Base-by-base conservation (phyloP, 64 coral and sea anemone genomes). In the Exaiptasia diaphana region DNA sequence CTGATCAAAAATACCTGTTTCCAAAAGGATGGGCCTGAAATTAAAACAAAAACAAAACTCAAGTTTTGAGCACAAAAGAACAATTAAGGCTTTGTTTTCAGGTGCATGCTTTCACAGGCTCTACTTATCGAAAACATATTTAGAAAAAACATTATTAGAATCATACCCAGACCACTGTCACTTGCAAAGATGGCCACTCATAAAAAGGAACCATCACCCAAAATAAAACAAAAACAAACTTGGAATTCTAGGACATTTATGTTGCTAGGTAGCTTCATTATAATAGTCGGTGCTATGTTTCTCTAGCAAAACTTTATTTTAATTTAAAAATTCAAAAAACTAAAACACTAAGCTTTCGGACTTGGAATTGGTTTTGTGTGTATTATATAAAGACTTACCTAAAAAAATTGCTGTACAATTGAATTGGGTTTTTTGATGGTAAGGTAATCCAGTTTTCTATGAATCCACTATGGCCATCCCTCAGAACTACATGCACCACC, bases 361-460 rank as follows among this genome's bases (percentile, higher is more conserved):
- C n/a, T n/a, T n/a, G n/a, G n/a, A n/a, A n/a, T 6, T 34, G 4
- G 25, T 20, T 50, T 74, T 34, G 0, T 44, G 41, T 74, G 71
- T 5, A 44, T 74, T 74, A 34, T 74, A 44, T 74, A n/a, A n/a
- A n/a, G n/a, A n/a, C n/a, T n/a, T n/a, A n/a, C 49, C 74, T 74
- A 33, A 71, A 69, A 5, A 89, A 45, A 59, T 40, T 74, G 28
- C 60, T 40, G 41, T 73, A 72, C 14, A 81, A 50, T 2, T 55
- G 41, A 21, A 87, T 79, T 15, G 73, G 83, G 50, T 77, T 68
- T 40, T 86, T 86, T 5, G 58, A 30, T 14, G 85, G 74, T 37
- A 78, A 36, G 15, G 74, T 58, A 22, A 87, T 53, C 17, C 36
- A 67, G 14, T 74, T 62, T 21, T 24, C 40, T 28, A 87, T 71